Base-by-base conservation (phyloP, 1,140 invertebrate genomes). In the Araneus ventricosus region DNA sequence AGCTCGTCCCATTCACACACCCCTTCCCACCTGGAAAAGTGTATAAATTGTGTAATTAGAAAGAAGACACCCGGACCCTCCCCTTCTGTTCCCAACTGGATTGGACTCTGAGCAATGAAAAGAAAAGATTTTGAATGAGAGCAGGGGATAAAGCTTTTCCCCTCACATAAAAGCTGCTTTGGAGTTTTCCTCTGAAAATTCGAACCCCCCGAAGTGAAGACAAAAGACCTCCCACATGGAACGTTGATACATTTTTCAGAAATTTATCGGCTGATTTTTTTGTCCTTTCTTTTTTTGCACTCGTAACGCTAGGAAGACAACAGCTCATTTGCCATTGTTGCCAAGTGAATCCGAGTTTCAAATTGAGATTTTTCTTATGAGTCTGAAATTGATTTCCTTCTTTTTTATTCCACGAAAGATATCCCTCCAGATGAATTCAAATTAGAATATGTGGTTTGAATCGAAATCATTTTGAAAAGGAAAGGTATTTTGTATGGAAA, bases 31-130 rank as follows among this genome's bases (percentile, higher is more conserved):
- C 88, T 79, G 88, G 70, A 89, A 89, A 70, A 89, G 70, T 89
- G 88, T 52, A 89, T 89, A 89, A 89, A 89, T 89, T 79, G 67
- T 79, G 88, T 79, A 89, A 89, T 89, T 89, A 89, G 88, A 89
- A 89, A 41, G 70, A 89, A 79, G 41, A 79, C 86, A 88, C 63
- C 61, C 52, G 24, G 22, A 22, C 63, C 37, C 22, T 39, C 86
- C 80, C 22, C 6, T 30, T 37, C 27, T 14, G 22, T 52, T 79
- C 63, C 88, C 88, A 63, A 67, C 70, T 79, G 88, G 88, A 37
- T 88, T 88, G 30, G 24, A 30, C 39, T 79, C 88, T 27, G 67
- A 37, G 88, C 45, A 79, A 17, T 30, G 70, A 30, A 89, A 89
- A 89, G 88, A 86, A 75, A 89, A 45, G 70, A 27, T 89, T 89